These are phyloP conservation scores for Seladonia tumulorum DNA, from an alignment of 2,888 invertebrate genomes.

Conservation along the genomic window DNA sequence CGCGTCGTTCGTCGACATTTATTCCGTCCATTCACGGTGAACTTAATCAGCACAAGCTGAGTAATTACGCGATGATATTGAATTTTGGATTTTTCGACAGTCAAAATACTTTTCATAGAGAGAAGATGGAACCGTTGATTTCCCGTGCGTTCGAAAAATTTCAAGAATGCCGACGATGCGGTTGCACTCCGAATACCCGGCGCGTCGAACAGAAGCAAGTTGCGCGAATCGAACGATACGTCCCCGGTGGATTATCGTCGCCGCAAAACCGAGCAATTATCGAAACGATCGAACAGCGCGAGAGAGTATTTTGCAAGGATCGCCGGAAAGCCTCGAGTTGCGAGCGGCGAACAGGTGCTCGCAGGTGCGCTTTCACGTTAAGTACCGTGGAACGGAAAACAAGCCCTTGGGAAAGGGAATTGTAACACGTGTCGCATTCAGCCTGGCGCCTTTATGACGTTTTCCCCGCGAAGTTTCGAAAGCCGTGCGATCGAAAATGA, in stretches of 20 bases:
- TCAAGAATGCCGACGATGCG: neutral
- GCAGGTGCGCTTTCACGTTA: conserved; percentile 12
- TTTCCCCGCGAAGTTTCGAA: conserved; percentile 26
- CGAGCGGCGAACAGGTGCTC: conserved; percentile 28
- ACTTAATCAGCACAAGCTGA: too few relatives aligned
- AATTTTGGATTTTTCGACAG: too few relatives aligned
- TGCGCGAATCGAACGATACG: neutral
- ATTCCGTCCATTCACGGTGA: too few relatives aligned
- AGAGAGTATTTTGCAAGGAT: conserved; percentile 6
- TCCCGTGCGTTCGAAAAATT: neutral
- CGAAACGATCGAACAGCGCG: neutral
- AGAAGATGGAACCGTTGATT: neutral
- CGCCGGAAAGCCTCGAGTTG: neutral
- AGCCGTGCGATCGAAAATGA: neutral
- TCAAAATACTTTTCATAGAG: neutral
- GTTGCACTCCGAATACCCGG: neutral
- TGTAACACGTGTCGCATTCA: neutral
- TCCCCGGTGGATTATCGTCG: neutral
- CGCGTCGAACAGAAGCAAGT: conserved; percentile 1
- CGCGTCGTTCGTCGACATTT: too few relatives aligned
- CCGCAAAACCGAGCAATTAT: neutral
- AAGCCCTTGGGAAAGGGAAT: conserved; percentile 9
- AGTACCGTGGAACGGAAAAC: conserved; percentile 15
- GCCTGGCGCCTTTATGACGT: neutral
- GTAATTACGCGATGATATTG: too few relatives aligned